Base-by-base conservation (phyloP, 2,888 invertebrate species). In the Melanotus villosus region DNA sequence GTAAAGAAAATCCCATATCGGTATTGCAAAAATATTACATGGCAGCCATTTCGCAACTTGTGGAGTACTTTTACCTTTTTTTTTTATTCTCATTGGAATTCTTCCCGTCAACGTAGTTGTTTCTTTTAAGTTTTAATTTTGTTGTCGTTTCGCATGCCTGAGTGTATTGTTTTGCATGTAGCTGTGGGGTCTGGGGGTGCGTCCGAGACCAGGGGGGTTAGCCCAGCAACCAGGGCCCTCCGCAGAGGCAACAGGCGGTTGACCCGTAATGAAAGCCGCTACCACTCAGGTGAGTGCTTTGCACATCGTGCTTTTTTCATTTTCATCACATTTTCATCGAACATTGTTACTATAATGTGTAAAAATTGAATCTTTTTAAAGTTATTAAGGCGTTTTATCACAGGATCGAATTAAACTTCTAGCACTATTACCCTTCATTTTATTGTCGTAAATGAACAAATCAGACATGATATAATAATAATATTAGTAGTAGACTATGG, bases 211-310 rank as follows among this genome's bases (percentile, higher is more conserved):
- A 77, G 79, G 73, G 82, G 80, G 60, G 78, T 82, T 75, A 84
- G 85, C 78, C 83, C 86, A 72, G 83, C 89, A 81, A 83, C 83
- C 73, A 81, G 85, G 80, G 88, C 77, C 76, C 78, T 81, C 73
- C 82, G 85, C 52, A 80, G 94, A 84, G 94, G 94, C 83, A 95
- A 96, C 87, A 89, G 96, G 75, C 89, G 96, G 79, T 91, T 97
- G 80, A 97, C 97, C 76, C 89, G 96, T 83, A 96, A 97, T 88
- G 97, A 97, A 88, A 95, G 94, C 87, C 90, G 97, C 82, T 97
- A 96, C 87, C 97, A 97, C 87, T 97, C 97, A 86, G 97, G 97
- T 97, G 90, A 90, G 92, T 89, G 84, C 84, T 77, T 71, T 59
- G 63, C 60, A 45, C 58, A 36, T 62, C 65, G 50, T 65, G 65